Evolutionary conservation across 1,140 invertebrate genomes (phyloP).

Genomic region (Diorhabda sublineata): DNA sequence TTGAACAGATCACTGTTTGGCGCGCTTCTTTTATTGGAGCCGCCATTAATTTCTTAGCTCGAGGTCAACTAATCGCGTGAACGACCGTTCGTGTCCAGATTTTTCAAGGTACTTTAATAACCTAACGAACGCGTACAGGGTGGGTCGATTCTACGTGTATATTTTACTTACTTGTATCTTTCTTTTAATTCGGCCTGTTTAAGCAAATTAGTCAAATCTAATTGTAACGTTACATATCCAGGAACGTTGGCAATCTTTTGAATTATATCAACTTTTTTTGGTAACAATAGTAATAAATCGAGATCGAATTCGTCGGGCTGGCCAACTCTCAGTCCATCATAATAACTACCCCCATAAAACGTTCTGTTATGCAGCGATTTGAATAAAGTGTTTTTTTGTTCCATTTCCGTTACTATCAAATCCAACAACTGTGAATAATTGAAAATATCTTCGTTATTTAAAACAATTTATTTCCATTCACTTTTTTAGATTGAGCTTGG

Average conservation of each 20-base stretch:
- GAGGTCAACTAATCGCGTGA: no score
- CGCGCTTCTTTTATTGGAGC: no score
- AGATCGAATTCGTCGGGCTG: constrained; percentile 55
- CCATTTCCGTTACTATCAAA: constrained; percentile 33
- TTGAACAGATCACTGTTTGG: no score
- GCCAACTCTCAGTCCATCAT: constrained; percentile 51
- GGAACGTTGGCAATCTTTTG: background rate
- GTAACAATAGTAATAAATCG: constrained; percentile 50
- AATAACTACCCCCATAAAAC: constrained; percentile 53
- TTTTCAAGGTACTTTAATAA: no score
- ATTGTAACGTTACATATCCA: constrained; percentile 10
- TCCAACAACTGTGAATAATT: constrained; percentile 8
- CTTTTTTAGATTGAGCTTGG: background rate
- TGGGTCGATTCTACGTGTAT: background rate
- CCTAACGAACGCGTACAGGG: no score
- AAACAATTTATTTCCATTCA: background rate
- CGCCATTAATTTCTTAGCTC: no score
- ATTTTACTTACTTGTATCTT: constrained; percentile 14
- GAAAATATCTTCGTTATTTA: background rate
- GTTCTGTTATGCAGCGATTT: constrained; percentile 37
- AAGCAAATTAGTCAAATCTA: background rate
- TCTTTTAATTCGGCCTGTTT: constrained; percentile 8
- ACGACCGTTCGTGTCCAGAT: no score
- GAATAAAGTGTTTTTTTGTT: constrained; percentile 40
- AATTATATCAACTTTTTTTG: constrained; percentile 26